A percentile compares a stretch with the other conserved stretches of the same genome.
These are phyloP conservation scores for Ochotona princeps DNA, from an alignment of 2,113 vertebrate species.

Conservation along the genomic window DNA sequence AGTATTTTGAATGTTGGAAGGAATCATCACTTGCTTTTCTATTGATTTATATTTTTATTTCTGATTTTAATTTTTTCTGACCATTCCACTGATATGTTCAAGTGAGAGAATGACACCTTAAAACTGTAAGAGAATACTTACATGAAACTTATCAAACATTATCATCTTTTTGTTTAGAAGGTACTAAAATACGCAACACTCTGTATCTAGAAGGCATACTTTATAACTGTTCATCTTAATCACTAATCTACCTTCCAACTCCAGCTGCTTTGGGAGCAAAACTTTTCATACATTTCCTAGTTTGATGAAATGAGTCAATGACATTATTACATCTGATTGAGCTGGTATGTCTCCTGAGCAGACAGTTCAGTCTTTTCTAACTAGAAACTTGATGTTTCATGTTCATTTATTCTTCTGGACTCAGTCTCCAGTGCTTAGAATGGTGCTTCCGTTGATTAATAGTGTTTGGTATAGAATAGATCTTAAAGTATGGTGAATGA, in stretches of 20 bases:
- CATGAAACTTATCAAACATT: slow-evolving; percentile 41
- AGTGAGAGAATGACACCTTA: background rate
- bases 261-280: background rate
- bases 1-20: slow-evolving; percentile 7
- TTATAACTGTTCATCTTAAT: slow-evolving; percentile 5
- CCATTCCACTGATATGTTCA: slow-evolving; percentile 1
- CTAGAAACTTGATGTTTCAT: background rate
- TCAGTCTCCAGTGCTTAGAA: background rate
- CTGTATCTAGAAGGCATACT: background rate
- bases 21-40: background rate
- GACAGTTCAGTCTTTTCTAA: background rate
- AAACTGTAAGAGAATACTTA: background rate
- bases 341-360: background rate
- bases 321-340: background rate
- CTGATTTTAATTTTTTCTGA: slow-evolving; percentile 37
- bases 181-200: background rate
- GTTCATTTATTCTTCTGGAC: background rate
- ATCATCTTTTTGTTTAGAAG: background rate
- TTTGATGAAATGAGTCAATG: background rate
- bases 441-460: background rate
- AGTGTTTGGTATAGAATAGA: background rate
- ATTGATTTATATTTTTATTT: slow-evolving; percentile 31
- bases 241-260: background rate
- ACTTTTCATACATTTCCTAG: background rate
- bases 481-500: background rate